These are phyloP conservation scores for Apoda limacodes DNA, from an alignment of 2,888 invertebrate genomes.

Conservation along the genomic window DNA sequence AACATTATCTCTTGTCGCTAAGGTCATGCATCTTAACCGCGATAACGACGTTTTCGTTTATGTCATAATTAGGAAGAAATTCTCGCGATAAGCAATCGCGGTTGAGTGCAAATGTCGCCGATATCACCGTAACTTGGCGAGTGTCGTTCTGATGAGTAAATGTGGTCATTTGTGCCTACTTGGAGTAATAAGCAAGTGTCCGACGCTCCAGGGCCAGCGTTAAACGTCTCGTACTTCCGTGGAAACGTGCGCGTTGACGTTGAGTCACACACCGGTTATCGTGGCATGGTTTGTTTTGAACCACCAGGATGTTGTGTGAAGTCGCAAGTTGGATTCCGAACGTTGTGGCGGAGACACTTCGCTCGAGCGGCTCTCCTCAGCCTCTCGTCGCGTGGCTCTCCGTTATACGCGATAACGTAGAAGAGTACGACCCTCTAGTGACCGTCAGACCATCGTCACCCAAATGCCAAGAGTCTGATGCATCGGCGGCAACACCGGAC, in stretches of 20 bases:
- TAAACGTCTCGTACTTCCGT: constrained; percentile 49
- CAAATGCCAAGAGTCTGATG: constrained; percentile 23
- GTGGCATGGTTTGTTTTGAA: constrained; percentile 28
- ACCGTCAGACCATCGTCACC: constrained; percentile 33
- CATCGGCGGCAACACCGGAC: constrained; percentile 31
- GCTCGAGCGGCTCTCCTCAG: constrained; percentile 40
- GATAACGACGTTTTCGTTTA: constrained; percentile 28
- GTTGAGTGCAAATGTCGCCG: constrained; percentile 60
- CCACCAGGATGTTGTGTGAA: constrained; percentile 45
- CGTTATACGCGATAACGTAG: constrained; percentile 42
- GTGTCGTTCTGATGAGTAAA: constrained; percentile 24
- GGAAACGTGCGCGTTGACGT: constrained; percentile 56
- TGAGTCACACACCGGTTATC: constrained; percentile 68
- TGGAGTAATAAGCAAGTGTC: constrained; percentile 2
- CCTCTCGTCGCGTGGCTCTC: constrained; percentile 57
- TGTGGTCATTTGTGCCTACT: constrained; percentile 8
- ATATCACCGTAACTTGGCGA: constrained; percentile 23
- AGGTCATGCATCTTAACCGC: constrained; percentile 43
- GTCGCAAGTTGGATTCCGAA: constrained; percentile 64
- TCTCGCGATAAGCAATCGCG: constrained; percentile 52
- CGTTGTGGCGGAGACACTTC: constrained; percentile 58
- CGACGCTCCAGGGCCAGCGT: too few species aligned
- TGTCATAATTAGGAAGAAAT: constrained; percentile 44
- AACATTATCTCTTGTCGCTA: too few species aligned
- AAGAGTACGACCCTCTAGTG: constrained; percentile 57